Base-by-base conservation (phyloP, 1,140 invertebrate genomes). In the Drosophila baimaii region DNA sequence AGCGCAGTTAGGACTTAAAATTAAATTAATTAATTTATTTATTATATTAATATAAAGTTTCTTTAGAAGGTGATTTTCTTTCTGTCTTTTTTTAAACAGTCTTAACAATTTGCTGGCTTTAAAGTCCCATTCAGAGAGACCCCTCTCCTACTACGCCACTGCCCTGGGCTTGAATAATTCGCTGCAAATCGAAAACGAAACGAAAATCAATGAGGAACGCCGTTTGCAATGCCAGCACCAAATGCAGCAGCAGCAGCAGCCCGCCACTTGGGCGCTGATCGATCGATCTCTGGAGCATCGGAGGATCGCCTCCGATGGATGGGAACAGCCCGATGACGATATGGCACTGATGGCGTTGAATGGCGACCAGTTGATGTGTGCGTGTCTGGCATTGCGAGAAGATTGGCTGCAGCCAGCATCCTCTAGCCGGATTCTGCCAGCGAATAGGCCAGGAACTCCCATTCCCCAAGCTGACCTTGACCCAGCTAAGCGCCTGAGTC, bases 171-270 rank as follows among this genome's bases (percentile, higher is more conserved):
- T 89, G 77, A 79, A 88, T 88, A 75, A 83, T 72, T 88, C 83
- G 78, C 65, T 82, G 44, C 76, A 79, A 75, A 78, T 78, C 59
- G 58, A 75, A 77, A 70, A 68, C 62, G 69, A 75, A 73, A 56
- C 70, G 56, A 77, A 77, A 77, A 52, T 58, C 73, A 76, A 76
- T 58, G 73, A 81, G 83, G 79, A 86, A 86, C 79, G 83, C 79
- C 47, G 79, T 62, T 79, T 44, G 71, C 68, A 73, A 86, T 83
- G 76, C 76, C 83, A 86, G 39, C 61, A 54, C 83, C 83, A 88
- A 88, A 88, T 73, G 72, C 66, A 82, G 79, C 73, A 33, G 64
- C 17, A 29, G 63, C 52, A 31, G 49, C 49, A 25, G 23, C 46
- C 46, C 77, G 56, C 61, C 52, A 61, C 75, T 70, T 56, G 75